Conservation (phyloP, 2,113 vertebrate species). For the Bufo bufo region DNA sequence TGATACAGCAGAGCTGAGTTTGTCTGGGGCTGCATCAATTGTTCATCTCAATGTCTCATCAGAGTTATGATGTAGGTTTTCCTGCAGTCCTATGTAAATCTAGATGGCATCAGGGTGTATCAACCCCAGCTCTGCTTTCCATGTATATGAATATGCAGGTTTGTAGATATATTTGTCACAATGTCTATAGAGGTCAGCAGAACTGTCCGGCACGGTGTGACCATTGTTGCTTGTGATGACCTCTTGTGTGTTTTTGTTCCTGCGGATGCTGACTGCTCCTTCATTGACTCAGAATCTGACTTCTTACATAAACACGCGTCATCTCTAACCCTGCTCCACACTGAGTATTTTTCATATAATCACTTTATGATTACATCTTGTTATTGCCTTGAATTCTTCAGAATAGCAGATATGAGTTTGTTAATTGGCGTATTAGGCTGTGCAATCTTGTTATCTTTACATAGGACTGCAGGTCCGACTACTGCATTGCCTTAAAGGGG, state of each 20-base stretch:
- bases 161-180: not conserved
- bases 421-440: not conserved
- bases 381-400: not conserved
- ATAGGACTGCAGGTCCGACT: not conserved
- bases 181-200: not conserved
- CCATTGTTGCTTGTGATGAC: not conserved
- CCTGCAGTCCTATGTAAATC: not conserved
- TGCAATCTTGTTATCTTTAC: too few species aligned
- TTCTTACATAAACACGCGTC: conserved; percentile 10
- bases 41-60: not conserved
- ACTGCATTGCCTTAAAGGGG: not conserved
- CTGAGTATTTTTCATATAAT: not conserved
- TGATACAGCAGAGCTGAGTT: not conserved
- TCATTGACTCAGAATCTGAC: not conserved
- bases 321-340: not conserved
- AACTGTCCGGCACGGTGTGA: not conserved
- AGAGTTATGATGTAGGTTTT: not conserved
- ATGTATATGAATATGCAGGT: not conserved
- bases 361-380: not conserved
- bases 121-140: not conserved
- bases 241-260: conserved; percentile 16
- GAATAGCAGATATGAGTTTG: not conserved
- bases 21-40: not conserved
- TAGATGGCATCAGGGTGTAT: too few species aligned
- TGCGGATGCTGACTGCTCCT: conserved; percentile 15